Evolutionary conservation across 2,888 invertebrate genomes (phyloP), one percentile per base, ranked within the genome.

Genomic region (Frankliniella intonsa): DNA sequence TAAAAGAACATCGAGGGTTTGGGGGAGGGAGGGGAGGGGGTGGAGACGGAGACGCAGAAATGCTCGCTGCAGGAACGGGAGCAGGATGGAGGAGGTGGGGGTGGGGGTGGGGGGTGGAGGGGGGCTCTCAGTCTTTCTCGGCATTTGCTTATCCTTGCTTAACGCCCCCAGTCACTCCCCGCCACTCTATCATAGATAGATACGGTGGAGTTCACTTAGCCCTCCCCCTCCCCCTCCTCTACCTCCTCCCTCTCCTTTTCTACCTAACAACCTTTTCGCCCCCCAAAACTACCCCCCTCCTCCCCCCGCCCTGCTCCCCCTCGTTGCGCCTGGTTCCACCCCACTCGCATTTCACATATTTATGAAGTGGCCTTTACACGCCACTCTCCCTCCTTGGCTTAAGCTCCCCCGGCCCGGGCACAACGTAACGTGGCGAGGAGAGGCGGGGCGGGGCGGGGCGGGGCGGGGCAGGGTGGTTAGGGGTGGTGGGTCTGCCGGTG

Each of bases 361-460:
- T 76, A 76, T 76, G 69, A 76, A 76, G 69, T 76, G 69, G 69
- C 69, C 69, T n/a, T 22, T 76, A 76, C 69, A 22, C 69, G 69
- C 69, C 69, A 76, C 69, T 76, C 69, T 25, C 25, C 25, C 62
- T 62, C 62, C 62, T 62, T n/a, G 62, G 19, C 62, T 14, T 14
- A 62, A 62, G 62, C 62, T 19, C 7, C 55, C 55, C n/a, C 14
- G 55, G 55, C 14, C 55, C 55, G 55, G 2, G 55, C 55, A 7
- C 17, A 55, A 17, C 55, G 14, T 2, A 55, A 7, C 55, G 55
- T 2, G 55, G 55, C 55, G 55, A 7, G 55, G 55, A 1, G 11
- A 7, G 55, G 55, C 2, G 55, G 11, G 55, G 55, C 14, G 55
- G 55, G 3, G 55, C 17, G 55, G 55, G 17, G 55, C 8, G 55